Conservation (phyloP, 2,797 vertebrate species). For the Tolypeutes matacus region DNA sequence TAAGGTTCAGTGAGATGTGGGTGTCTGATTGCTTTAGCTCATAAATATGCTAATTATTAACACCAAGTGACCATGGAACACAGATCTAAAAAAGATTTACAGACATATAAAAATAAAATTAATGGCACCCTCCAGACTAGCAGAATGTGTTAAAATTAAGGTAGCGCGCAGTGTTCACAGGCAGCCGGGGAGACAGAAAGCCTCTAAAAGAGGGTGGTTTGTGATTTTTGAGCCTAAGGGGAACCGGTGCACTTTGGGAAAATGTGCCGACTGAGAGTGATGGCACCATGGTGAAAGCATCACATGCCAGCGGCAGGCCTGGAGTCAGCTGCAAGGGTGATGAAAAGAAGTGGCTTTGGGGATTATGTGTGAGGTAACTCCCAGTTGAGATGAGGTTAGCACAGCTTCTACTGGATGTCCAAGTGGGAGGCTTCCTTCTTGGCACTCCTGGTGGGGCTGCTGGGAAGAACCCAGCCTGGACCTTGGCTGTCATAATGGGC, state of each 20-base stretch:
- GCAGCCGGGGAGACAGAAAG: neutral
- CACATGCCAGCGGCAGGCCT: neutral
- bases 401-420: neutral
- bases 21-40: neutral
- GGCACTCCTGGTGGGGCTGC: neutral
- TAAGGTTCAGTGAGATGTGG: neutral
- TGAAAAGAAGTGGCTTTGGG: neutral
- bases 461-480: neutral
- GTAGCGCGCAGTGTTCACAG: accelerated
- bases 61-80: neutral
- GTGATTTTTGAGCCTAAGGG: neutral
- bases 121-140: neutral
- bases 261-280: neutral
- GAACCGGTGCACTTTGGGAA: neutral
- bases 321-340: neutral
- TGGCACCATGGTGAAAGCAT: neutral
- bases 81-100: constrained; percentile 43
- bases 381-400: neutral
- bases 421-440: constrained; percentile 28
- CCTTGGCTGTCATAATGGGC: constrained; percentile 42
- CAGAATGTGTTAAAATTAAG: neutral
- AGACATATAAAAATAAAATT: constrained; percentile 62
- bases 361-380: neutral
- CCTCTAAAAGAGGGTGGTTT: neutral
- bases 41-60: constrained; percentile 50